Percentiles rank a stretch among this genome's conserved stretches.
Evolutionary conservation across 2,113 vertebrate genomes (phyloP).

Genomic region (Galeopterus variegatus): DNA sequence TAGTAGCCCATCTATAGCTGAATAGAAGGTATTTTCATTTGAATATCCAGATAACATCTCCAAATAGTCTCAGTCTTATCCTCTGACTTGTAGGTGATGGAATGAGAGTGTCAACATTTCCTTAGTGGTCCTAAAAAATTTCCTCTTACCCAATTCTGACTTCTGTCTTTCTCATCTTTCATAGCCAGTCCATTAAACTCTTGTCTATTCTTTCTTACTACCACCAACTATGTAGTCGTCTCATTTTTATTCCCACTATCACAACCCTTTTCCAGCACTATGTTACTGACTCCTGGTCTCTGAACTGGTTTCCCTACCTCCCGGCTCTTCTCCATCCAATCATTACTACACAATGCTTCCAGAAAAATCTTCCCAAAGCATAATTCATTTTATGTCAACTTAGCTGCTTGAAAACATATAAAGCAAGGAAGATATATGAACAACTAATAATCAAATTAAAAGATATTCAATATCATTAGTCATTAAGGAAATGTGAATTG

Average conservation of each 20-base stretch:
- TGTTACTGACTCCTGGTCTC: background rate
- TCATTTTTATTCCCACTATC: background rate
- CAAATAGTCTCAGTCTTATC: background rate
- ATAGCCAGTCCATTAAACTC: background rate
- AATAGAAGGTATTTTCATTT: background rate
- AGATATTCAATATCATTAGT: background rate
- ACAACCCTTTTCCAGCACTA: background rate
- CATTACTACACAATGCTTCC: background rate
- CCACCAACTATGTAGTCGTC: background rate
- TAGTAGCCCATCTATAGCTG: background rate
- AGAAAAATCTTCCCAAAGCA: conserved; percentile 6
- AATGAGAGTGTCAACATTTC: background rate
- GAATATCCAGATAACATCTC: background rate
- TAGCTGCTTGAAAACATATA: conserved; percentile 12
- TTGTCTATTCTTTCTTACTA: background rate
- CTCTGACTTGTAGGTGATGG: background rate
- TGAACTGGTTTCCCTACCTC: background rate
- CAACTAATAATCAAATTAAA: background rate
- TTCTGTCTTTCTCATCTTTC: background rate
- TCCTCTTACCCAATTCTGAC: background rate
- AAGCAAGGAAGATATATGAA: background rate
- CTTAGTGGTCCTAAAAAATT: background rate
- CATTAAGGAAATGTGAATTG: background rate
- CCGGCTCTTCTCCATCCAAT: background rate
- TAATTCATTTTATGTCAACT: background rate